Percentiles rank a stretch among this genome's conserved stretches.
phyloP scores from a whole-genome alignment of 1,140 invertebrate genomes.

The Uloborus diversus region DNA sequence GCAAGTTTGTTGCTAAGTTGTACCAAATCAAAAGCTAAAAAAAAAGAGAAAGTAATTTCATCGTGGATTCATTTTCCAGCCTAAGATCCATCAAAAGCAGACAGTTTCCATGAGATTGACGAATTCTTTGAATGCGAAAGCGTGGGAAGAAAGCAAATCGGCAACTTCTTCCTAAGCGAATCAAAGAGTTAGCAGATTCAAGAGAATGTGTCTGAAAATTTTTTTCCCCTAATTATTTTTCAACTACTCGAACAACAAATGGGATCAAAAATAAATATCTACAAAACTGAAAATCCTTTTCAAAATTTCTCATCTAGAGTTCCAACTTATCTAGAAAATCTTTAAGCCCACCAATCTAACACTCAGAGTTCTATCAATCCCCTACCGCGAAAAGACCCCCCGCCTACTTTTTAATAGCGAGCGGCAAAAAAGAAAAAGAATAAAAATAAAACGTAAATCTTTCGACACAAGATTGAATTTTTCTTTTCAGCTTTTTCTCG shows the following conservation, averaged over 20 bases:
- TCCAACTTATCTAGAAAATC: background rate
- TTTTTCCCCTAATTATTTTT: background rate
- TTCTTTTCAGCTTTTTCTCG: slow-evolving; percentile 24
- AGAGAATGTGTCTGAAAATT: background rate
- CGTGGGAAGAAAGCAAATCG: background rate
- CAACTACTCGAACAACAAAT: background rate
- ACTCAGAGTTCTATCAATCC: background rate
- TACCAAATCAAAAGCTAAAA: too few species aligned
- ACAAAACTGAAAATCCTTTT: background rate
- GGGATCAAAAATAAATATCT: background rate
- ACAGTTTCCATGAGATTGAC: background rate
- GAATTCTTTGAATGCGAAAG: background rate
- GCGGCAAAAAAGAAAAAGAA: background rate
- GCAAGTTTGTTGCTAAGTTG: too few species aligned
- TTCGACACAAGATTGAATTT: slow-evolving; percentile 14
- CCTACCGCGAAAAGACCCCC: background rate
- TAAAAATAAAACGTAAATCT: slow-evolving; percentile 29
- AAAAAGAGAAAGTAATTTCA: too few species aligned
- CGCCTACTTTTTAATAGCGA: background rate
- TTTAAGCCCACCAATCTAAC: background rate
- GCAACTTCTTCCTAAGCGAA: background rate
- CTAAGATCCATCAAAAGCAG: background rate
- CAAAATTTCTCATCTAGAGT: background rate
- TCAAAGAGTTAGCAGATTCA: background rate
- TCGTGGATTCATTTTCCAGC: too few species aligned